These are phyloP conservation scores for Tetragonisca angustula DNA, from an alignment of 2,888 invertebrate genomes.

Conservation along the genomic window DNA sequence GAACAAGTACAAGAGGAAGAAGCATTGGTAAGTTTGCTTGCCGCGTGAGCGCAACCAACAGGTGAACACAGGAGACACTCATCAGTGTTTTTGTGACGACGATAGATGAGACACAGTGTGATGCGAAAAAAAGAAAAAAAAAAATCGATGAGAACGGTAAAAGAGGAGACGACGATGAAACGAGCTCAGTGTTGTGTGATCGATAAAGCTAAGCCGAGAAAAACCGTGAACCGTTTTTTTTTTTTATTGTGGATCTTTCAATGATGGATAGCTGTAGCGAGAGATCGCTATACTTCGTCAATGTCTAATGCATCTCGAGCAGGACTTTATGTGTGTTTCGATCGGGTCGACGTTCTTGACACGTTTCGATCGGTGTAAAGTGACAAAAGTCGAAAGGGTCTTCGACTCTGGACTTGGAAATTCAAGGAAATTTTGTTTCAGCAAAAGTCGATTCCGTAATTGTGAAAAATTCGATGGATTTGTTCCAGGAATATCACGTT, in stretches of 20 bases:
- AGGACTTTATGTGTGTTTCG: conserved; percentile 7
- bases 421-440: not conserved
- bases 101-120: conserved; percentile 53
- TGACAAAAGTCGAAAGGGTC: conserved; percentile 1
- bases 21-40: conserved; percentile 63
- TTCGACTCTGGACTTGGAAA: not conserved
- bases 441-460: not conserved
- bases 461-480: not conserved
- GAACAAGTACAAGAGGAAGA: conserved; percentile 5
- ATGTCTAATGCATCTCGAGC: not conserved
- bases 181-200: conserved; percentile 60
- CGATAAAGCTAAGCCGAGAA: conserved; percentile 20
- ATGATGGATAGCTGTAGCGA: not conserved
- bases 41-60: conserved; percentile 17
- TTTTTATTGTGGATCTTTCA: conserved; percentile 35
- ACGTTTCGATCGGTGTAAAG: not conserved
- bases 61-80: conserved; percentile 3
- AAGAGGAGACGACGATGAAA: conserved; percentile 16
- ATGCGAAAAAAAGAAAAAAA: not conserved
- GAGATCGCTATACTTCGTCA: not conserved
- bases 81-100: conserved; percentile 63
- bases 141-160: conserved; percentile 16
- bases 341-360: not conserved
- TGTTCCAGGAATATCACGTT: not conserved
- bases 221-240: conserved; percentile 31